These are phyloP conservation scores for Crenuchus spilurus DNA, from an alignment of 2,797 vertebrate species.

Conservation along the genomic window DNA sequence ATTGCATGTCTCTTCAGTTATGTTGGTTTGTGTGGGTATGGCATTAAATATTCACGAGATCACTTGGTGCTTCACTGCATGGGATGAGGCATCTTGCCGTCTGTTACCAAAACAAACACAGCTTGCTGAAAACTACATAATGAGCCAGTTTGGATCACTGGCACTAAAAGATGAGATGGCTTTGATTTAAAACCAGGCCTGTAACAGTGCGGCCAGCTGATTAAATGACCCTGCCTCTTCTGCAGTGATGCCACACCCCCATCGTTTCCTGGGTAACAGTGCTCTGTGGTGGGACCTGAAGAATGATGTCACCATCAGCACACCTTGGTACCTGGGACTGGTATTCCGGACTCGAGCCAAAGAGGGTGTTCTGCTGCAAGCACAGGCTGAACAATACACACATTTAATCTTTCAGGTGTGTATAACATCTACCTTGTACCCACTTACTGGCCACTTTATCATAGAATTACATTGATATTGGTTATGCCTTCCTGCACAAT, in stretches of 20 bases:
- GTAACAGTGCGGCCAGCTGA: conserved; percentile 18
- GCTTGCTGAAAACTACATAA: conserved; percentile 23
- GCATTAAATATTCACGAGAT: conserved; percentile 37
- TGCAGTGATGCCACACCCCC: conserved; percentile 90
- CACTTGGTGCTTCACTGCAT: conserved; percentile 4
- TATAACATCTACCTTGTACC: background rate
- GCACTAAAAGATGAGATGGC: conserved; percentile 15
- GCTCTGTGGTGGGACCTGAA: conserved; percentile 95
- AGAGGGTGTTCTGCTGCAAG: conserved; percentile 89
- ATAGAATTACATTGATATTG: too few species aligned
- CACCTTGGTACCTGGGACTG: conserved; percentile 94
- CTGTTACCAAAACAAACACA: conserved; percentile 33
- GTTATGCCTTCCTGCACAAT: too few species aligned
- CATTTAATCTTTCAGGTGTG: conserved; percentile 90
- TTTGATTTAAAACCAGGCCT: conserved; percentile 25
- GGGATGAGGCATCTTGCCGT: conserved; percentile 18
- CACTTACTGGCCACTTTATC: background rate
- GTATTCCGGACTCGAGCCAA: conserved; percentile 88
- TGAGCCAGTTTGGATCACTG: conserved; percentile 14
- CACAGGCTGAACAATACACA: conserved; percentile 90
- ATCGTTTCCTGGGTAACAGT: conserved; percentile 91
- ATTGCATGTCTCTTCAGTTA: conserved; percentile 1
- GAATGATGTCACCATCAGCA: conserved; percentile 89
- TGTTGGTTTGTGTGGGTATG: conserved; percentile 4
- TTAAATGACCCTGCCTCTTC: conserved; percentile 35